Base-by-base conservation (phyloP, 1,140 invertebrate species). In the Caenorhabditis remanei region DNA sequence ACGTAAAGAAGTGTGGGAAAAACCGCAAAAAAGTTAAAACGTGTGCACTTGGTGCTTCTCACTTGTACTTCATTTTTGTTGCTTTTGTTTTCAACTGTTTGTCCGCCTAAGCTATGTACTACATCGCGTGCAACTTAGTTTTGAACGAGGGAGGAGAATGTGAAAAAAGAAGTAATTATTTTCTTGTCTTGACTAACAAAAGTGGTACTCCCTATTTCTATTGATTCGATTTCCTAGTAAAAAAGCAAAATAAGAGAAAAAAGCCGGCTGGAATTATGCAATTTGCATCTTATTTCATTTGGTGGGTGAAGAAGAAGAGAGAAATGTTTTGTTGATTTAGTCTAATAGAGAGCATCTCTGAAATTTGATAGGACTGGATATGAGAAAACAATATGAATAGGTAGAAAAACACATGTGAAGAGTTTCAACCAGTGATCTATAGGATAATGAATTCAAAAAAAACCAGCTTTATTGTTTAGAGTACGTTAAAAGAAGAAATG, bases 231-330 rank as follows among this genome's bases (percentile, higher is more conserved):
- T 19, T 24, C 24, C 19, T 4, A 50, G 16, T 53, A 50, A 79
- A 53, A 32, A 79, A 19, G 24, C 14, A 79, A 24, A 24, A 50
- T 8, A 71, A 46, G 16, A 71, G 16, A 67, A 67, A 71, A 53
- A 53, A 21, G 46, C 40, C 46, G 46, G 46, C 71, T 53, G 71
- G 71, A 79, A 79, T 24, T 79, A 48, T 48, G 71, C 71, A 79
- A 79, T 79, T 79, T 79, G 71, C 71, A 79, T 79, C 43, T 50
- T 50, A 79, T 79, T 79, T 79, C 46, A 79, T 79, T 79, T 79
- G 71, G 32, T 32, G 41, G 19, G 41, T 7, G 32, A 14, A 21
- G 40, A 14, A 50, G 46, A 21, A 50, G n/a, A 71, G 16, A 8
- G 19, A 11, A 71, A 71, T 24, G 6, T 50, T 79, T 79, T 79